Evolutionary conservation across 1,140 invertebrate species (phyloP), one percentile per base, ranked within the genome.

Genomic region (Zelostemma sp.): DNA sequence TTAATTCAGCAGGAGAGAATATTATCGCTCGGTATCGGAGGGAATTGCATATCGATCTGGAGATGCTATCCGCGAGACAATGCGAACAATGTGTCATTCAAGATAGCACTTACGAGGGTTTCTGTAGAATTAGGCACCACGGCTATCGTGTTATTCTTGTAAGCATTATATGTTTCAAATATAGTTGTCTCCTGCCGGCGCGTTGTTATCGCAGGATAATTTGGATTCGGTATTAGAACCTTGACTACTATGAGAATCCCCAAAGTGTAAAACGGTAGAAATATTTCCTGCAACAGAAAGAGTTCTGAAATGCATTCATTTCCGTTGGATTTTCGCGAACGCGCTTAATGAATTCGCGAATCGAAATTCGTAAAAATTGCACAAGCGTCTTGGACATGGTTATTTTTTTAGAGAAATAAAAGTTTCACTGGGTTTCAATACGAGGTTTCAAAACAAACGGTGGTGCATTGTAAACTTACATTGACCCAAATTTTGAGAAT

Each of bases 241-340:
- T 92, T 92, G 19, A 93, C 86, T 54, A 92, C 86, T 68, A 92
- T 92, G 53, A 93, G 83, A 53, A 92, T 88, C 11, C 89, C 88
- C 49, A 93, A 80, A 8, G 90, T 92, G 73, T 92, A 92, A 0
- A 93, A 85, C 6, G 92, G 92, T 47, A 93, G 82, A 64, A 93
- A 85, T 17, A 93, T 87, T 84, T 93, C 92, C 92, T 93, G 84
- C 4, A 86, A 68, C 41, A 84, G 85, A 55, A 60, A 53, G 9
- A 1, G 1, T 12, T 43, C 16, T 25, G n/a, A n/a, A n/a, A n/a
- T n/a, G n/a, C n/a, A n/a, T n/a, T n/a, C n/a, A n/a, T n/a, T n/a
- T n/a, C n/a, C n/a, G n/a, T n/a, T n/a, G n/a, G n/a, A n/a, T n/a
- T n/a, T n/a, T n/a, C n/a, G n/a, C n/a, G n/a, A n/a, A n/a, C n/a